phyloP scores from a whole-genome alignment of 2,797 vertebrate genomes.

The Sebastes taczanowskii region DNA sequence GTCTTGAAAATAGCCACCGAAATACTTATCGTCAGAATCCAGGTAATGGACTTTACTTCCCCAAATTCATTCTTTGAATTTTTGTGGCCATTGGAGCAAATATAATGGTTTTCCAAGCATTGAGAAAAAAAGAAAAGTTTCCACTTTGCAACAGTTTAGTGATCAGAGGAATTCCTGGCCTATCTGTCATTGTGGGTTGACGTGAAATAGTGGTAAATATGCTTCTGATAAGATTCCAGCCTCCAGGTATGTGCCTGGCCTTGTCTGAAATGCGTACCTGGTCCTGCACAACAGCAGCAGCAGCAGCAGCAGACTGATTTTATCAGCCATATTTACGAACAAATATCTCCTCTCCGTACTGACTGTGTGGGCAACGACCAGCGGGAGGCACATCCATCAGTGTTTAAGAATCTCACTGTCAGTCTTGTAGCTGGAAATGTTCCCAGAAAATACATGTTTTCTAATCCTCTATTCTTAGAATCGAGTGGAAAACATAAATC shows the following conservation, averaged over 20 bases:
- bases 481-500: neutral
- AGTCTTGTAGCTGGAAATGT: constrained; percentile 4
- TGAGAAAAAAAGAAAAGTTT: constrained; percentile 24
- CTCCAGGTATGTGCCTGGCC: constrained; percentile 79
- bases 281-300: constrained; percentile 41
- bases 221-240: constrained; percentile 82
- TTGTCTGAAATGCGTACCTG: constrained; percentile 69
- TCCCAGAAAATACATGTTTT: constrained; percentile 39
- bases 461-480: neutral
- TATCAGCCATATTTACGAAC: constrained; percentile 71
- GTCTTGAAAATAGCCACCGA: neutral
- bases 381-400: neutral
- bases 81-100: constrained; percentile 30
- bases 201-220: constrained; percentile 80
- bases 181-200: constrained; percentile 78
- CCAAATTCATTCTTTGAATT: constrained; percentile 12
- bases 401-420: constrained; percentile 10
- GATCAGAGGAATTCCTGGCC: constrained; percentile 81
- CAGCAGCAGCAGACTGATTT: constrained; percentile 55
- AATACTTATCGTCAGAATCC: neutral
- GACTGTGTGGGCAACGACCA: constrained; percentile 33
- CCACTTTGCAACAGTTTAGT: constrained; percentile 66
- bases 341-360: constrained; percentile 52
- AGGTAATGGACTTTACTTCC: neutral
- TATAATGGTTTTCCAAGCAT: constrained; percentile 46